Percentiles rank a stretch among this genome's conserved stretches.
These are phyloP conservation scores for Paradoxurus hermaphroditus DNA, from an alignment of 2,113 vertebrate genomes.

Conservation along the genomic window DNA sequence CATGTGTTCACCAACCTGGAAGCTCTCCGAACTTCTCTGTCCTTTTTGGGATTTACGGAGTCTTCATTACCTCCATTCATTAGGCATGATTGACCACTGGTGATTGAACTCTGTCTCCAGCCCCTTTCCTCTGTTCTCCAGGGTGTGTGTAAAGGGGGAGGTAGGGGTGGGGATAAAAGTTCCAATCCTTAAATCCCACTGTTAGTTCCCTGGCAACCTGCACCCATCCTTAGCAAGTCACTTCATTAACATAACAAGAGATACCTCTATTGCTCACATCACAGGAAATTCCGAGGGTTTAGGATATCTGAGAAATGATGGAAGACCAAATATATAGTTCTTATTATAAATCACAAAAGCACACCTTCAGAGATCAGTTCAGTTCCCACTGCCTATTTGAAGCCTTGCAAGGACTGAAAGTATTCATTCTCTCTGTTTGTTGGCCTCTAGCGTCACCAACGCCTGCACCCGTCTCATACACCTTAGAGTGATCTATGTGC, in stretches of 20 bases:
- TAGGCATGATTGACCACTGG: background rate
- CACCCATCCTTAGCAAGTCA: background rate
- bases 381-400: background rate
- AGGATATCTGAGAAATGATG: background rate
- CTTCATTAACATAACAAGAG: background rate
- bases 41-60: background rate
- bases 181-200: background rate
- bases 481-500: background rate
- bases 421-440: background rate
- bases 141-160: background rate
- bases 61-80: background rate
- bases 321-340: background rate
- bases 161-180: background rate
- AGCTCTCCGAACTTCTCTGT: background rate
- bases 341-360: background rate
- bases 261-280: background rate
- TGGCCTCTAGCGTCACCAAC: background rate
- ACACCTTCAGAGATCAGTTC: background rate
- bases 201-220: background rate
- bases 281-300: background rate
- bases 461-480: too few relatives aligned
- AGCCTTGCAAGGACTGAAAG: background rate
- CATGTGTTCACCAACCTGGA: background rate
- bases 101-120: background rate
- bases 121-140: background rate